Evolutionary conservation across 2,888 invertebrate genomes (phyloP).

Genomic region (Amorpha juglandis): DNA sequence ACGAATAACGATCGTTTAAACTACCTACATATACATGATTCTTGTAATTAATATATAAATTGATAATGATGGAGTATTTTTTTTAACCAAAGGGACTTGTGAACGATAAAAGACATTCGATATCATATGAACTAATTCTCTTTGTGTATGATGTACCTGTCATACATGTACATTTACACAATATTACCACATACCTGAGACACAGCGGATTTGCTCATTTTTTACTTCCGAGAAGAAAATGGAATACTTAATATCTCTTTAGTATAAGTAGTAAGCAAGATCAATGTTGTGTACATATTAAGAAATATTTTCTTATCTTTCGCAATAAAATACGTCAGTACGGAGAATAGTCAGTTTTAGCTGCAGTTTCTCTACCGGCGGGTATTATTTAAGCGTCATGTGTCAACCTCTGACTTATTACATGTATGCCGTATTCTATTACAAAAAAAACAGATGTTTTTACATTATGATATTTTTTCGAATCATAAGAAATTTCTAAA

Average conservation of each 20-base stretch:
- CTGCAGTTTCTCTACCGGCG: neutral
- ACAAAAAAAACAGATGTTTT: neutral
- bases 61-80: no score
- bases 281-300: neutral
- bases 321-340: conserved; percentile 10
- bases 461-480: neutral
- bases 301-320: conserved; percentile 14
- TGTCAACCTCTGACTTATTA: neutral
- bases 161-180: no score
- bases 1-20: no score
- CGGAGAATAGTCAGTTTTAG: conserved; percentile 13
- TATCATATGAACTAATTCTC: no score
- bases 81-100: no score
- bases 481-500: conserved; percentile 1
- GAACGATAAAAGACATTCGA: no score
- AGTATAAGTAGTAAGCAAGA: neutral
- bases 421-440: neutral
- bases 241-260: neutral
- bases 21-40: no score
- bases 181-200: neutral
- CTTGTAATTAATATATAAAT: no score
- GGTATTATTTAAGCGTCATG: neutral
- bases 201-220: neutral
- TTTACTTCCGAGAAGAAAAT: conserved; percentile 7
- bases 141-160: no score